Percentiles rank a stretch among this genome's conserved stretches.
phyloP scores from a whole-genome alignment of 2,888 invertebrate genomes.

The Tethea ocularis region DNA sequence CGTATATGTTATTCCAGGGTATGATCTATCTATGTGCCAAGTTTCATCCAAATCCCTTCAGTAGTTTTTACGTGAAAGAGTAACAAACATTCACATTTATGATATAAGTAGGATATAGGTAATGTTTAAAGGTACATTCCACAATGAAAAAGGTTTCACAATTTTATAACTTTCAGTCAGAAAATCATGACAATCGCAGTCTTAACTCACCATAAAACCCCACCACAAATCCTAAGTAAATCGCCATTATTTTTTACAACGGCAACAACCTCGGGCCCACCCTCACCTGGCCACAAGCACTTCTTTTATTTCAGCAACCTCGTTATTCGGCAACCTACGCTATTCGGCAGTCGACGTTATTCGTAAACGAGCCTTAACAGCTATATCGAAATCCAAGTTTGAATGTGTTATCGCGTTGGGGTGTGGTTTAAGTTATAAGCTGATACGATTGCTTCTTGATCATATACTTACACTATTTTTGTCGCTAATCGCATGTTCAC shows the following conservation, averaged over 20 bases:
- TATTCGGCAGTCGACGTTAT: too few species aligned
- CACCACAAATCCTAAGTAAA: slow-evolving; percentile 14
- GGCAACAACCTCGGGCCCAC: slow-evolving; percentile 23
- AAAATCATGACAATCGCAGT: not conserved
- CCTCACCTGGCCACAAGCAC: slow-evolving; percentile 16
- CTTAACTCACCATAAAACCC: not conserved
- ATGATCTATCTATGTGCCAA: too few species aligned
- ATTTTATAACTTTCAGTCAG: not conserved
- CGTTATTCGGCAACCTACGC: slow-evolving; percentile 47
- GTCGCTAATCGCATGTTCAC: too few species aligned
- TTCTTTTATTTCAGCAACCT: slow-evolving; percentile 48
- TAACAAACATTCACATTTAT: too few species aligned
- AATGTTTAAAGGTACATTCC: too few species aligned
- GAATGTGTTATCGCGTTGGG: slow-evolving; percentile 67
- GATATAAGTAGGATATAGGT: too few species aligned
- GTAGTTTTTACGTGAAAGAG: too few species aligned
- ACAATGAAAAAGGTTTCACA: too few species aligned
- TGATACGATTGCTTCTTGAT: slow-evolving; percentile 25
- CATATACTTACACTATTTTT: too few species aligned
- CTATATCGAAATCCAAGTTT: slow-evolving; percentile 72
- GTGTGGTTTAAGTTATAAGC: slow-evolving; percentile 33
- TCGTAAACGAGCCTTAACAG: slow-evolving; percentile 64
- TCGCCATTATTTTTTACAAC: slow-evolving; percentile 32
- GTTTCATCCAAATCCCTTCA: too few species aligned
- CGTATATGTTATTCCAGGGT: too few species aligned